Conservation (phyloP, 2,888 invertebrate species). For the Mythimna loreyi region DNA sequence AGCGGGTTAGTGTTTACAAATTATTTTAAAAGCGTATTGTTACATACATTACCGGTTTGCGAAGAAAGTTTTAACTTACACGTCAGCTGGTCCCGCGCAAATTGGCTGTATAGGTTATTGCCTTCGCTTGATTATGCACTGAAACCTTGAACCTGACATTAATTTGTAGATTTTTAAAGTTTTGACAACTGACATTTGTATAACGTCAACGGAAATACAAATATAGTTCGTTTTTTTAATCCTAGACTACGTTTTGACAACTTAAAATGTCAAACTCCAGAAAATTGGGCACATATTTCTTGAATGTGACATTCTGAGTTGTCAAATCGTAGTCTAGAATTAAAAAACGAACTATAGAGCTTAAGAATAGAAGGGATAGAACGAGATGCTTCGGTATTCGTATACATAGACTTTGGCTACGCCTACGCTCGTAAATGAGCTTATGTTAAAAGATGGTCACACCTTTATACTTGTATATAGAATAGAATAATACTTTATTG, state of each 20-base stretch:
- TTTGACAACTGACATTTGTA: background rate
- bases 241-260: too few species aligned
- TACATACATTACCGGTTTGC: conserved; percentile 27
- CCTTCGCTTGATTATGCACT: conserved; percentile 41
- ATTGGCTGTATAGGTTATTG: conserved; percentile 45
- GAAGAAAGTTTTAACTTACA: conserved; percentile 33
- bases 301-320: too few species aligned
- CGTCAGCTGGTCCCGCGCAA: conserved; percentile 46
- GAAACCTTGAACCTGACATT: conserved; percentile 19
- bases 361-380: background rate
- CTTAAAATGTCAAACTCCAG: too few species aligned
- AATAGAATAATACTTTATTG: too few species aligned
- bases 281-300: too few species aligned
- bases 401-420: background rate
- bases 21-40: conserved; percentile 35
- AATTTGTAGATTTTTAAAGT: conserved; percentile 2
- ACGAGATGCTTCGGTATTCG: background rate
- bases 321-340: too few species aligned
- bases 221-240: background rate
- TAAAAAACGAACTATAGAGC: too few species aligned
- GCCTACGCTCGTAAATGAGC: background rate
- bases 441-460: too few species aligned
- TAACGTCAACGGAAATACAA: background rate
- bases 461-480: too few species aligned
- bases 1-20: conserved; percentile 54